Evolutionary conservation across 2,113 vertebrate species (phyloP), one percentile per base, ranked within the genome.

Genomic region (Rynchops niger): DNA sequence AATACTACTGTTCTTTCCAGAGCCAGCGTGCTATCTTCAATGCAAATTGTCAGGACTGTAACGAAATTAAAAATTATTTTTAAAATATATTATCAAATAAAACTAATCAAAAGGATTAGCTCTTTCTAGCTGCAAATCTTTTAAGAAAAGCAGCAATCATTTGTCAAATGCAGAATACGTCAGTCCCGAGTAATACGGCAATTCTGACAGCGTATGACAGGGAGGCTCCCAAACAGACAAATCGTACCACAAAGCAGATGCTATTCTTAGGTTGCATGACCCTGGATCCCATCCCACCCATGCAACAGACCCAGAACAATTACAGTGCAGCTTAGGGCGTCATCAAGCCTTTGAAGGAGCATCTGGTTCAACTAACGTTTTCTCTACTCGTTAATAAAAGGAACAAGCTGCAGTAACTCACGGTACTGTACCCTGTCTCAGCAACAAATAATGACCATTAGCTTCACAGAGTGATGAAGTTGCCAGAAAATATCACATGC

Each of bases 331-430:
- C 76, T 61, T 18, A 25, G 76, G 88, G 58, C 53, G 65, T 49
- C 15, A 92, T 19, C 77, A 50, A 36, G 30, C 38, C 86, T 92
- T 69, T 56, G 61, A 72, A 62, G 73, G n/a, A 95, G 70, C 91
- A 95, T 62, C 86, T 95, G 77, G 56, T 85, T 82, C 91, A 82
- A 30, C n/a, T 53, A 30, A 94, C 72, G 45, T 82, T 93, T 92
- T 72, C 61, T 84, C 69, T 85, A 26, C 83, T 94, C 50, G 32
- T 80, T 95, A 82, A 97, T 71, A 94, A 97, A 93, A 93, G 72
- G 88, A 97, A 97, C 19, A 52, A 91, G 82, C 81, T 38, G 95
- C 92, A 94, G 93, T 59, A 96, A 96, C 95, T 95, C 77, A 80
- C 61, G 61, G 77, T 59, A 77, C 69, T 61, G 38, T 66, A 82